Base-by-base conservation (phyloP, 2,113 vertebrate genomes). In the Mesocricetus auratus region DNA sequence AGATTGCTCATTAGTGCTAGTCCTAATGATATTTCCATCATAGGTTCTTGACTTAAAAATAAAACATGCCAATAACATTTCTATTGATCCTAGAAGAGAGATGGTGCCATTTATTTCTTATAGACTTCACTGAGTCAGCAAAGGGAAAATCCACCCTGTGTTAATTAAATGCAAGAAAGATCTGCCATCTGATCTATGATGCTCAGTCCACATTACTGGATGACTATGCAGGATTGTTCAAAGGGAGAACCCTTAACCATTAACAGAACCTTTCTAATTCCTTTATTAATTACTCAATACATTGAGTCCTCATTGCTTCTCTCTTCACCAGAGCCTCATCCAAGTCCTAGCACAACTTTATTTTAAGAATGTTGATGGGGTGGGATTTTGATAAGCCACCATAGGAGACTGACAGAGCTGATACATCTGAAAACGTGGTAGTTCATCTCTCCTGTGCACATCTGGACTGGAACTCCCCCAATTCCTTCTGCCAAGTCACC, bases 51-150 rank as follows among this genome's bases (percentile, higher is more conserved):
- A 79, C 74, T 64, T 89, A 42, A n/a, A 2, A 92, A 90, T 73
- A 53, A 92, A 94, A 89, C 74, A n/a, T 56, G 87, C 87, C 33
- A 91, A 36, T 53, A 62, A 95, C 83, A 66, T 50, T 64, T n/a
- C 50, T 19, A 71, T 26, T 79, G 82, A 79, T 47, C 33, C 47
- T 85, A 5, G 1, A 75, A 94, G 42, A 85, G 12, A 93, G 36
- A 17, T 9, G 39, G 17, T 53, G 3, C 56, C 22, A 58, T 71
- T 42, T 3, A 66, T 22, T 15, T 77, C 45, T 33, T 89, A 17
- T 3, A 94, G 81, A 68, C 77, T 83, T 95, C 77, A 86, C 31
- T 60, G 33, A 95, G 77, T 31, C 64, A 86, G 89, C 16, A 89
- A 94, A 73, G 92, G 16, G 50, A 96, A 94, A 90, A 93, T 86